Base-by-base conservation (phyloP, 2,888 invertebrate species). In the Ceratothoa steindachneri region DNA sequence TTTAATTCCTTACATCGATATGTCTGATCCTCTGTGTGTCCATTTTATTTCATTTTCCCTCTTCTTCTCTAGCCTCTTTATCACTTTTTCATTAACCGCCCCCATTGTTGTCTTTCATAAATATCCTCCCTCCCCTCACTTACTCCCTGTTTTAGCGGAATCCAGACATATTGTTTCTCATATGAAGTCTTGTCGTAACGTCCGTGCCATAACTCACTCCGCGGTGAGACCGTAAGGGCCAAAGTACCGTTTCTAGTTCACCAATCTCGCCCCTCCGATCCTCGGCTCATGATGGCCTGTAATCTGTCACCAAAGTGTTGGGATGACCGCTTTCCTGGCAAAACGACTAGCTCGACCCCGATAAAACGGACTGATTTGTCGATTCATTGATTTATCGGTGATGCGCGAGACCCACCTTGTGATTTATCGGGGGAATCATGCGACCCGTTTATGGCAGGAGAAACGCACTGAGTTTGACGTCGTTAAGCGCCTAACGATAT, bases 81-180 rank as follows among this genome's bases (percentile, higher is more conserved):
- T n/a, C n/a, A n/a, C n/a, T n/a, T n/a, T n/a, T n/a, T n/a, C n/a
- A n/a, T n/a, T n/a, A n/a, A n/a, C n/a, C n/a, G n/a, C n/a, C n/a
- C n/a, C n/a, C n/a, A n/a, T n/a, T n/a, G n/a, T 41, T 15, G 7
- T 41, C 15, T 41, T 41, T 41, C 41, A 41, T 41, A 41, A 41
- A 41, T 41, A 9, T 41, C 15, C 41, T 15, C 41, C 41, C 15
- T 41, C 41, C 41, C 41, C 41, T 41, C 41, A 41, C 41, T 41
- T 41, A 41, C 15, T 41, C 15, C 41, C 41, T 60, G 67, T 72
- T 68, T 67, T 41, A 67, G 67, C 31, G 68, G 72, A 72, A 72
- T 72, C 60, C 72, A 72, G 72, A 72, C 72, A 72, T 72, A 72
- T 72, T 72, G 72, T 72, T 72, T 72, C 72, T 72, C 72, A 72